phyloP scores from a whole-genome alignment of 2,797 vertebrate species.

The Phalanger gymnotis region DNA sequence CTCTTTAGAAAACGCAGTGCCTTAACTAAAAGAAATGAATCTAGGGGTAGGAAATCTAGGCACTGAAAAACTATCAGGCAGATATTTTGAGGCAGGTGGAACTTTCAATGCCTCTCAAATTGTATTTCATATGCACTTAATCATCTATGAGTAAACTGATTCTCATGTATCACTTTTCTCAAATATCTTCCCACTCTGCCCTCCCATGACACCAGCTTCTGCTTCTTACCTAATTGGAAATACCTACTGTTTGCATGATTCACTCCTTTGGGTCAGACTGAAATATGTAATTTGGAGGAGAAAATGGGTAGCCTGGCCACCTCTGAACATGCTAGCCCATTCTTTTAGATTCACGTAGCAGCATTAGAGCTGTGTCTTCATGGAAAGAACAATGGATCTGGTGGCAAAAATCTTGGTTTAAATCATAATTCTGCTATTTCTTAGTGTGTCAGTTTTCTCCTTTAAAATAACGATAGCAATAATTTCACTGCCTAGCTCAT shows the following conservation, averaged over 20 bases:
- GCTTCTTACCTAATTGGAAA: background rate
- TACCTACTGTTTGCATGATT: background rate
- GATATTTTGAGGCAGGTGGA: background rate
- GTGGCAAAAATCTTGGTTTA: constrained; percentile 10
- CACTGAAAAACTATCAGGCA: background rate
- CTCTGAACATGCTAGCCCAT: background rate
- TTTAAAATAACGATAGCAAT: background rate
- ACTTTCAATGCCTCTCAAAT: background rate
- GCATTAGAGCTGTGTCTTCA: background rate
- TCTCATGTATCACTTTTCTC: background rate
- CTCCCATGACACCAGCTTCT: background rate
- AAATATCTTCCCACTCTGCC: background rate
- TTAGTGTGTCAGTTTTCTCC: background rate
- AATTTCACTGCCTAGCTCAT: background rate
- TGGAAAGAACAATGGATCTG: background rate
- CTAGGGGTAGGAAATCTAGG: background rate
- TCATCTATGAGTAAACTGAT: background rate
- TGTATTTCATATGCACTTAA: background rate
- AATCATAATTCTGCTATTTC: background rate
- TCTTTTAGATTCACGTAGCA: constrained; percentile 12
- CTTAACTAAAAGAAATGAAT: background rate
- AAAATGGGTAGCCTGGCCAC: background rate
- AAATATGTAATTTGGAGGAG: background rate
- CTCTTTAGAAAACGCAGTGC: background rate
- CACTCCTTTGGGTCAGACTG: background rate